Evolutionary conservation across 2,113 vertebrate species (phyloP).

Genomic region (Cavia porcellus): DNA sequence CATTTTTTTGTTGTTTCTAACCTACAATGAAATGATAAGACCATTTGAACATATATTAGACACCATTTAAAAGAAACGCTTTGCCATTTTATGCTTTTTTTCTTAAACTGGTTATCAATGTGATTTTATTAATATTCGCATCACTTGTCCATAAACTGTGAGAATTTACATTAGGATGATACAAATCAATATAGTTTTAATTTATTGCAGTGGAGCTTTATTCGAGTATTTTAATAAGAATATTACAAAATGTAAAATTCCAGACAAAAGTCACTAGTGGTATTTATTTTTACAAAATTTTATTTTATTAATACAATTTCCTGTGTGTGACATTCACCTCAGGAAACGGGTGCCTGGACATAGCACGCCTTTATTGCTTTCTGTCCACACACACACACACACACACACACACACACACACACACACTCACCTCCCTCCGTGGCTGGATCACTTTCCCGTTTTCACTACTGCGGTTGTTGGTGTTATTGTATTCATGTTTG

Average conservation of each 20-base stretch:
- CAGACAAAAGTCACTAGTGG: background rate
- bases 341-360: background rate
- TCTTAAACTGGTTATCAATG: background rate
- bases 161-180: background rate
- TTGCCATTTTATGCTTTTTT: slow-evolving; percentile 40
- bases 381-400: fast-evolving
- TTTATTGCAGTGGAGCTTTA: background rate
- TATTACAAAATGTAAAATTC: slow-evolving; percentile 30
- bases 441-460: background rate
- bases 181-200: background rate
- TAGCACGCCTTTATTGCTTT: background rate
- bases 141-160: background rate
- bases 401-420: background rate
- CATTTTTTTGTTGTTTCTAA: slow-evolving; percentile 35
- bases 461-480: background rate
- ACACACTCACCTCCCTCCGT: background rate
- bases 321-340: background rate
- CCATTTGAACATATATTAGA: background rate
- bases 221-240: background rate
- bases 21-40: slow-evolving; percentile 39
- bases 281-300: background rate
- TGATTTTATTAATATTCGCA: background rate
- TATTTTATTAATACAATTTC: background rate
- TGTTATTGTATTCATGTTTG: background rate
- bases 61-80: background rate